Evolutionary conservation across 2,797 vertebrate species (phyloP).

Genomic region (Ptychadena robeensis): DNA sequence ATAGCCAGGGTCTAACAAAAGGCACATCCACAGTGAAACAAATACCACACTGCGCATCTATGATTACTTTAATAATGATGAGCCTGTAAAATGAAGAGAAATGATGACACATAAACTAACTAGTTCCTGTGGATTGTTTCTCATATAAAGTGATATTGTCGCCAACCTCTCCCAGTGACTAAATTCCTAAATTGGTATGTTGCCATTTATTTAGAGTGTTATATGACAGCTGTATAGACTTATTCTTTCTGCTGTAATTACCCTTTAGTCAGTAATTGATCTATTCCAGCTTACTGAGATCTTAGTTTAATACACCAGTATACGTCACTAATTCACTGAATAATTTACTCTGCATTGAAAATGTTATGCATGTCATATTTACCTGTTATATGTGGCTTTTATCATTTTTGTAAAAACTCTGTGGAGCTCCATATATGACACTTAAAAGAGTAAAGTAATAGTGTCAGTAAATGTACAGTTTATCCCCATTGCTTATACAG

Average conservation of each 20-base stretch:
- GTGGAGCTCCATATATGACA: no score
- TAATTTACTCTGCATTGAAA: constrained; percentile 14
- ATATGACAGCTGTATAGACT: constrained; percentile 53
- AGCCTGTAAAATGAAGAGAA: constrained; percentile 30
- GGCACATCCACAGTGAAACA: neutral
- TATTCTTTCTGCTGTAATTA: constrained; percentile 48
- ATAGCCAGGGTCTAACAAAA: neutral
- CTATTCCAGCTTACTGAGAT: constrained; percentile 43
- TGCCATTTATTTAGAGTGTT: constrained; percentile 43
- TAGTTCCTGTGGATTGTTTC: constrained; percentile 27
- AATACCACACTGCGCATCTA: neutral
- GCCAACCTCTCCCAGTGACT: constrained; percentile 55
- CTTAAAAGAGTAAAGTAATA: constrained; percentile 32
- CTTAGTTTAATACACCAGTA: constrained; percentile 37
- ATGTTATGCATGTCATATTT: constrained; percentile 20
- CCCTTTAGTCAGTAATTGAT: constrained; percentile 41
- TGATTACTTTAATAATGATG: constrained; percentile 20
- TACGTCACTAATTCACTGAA: constrained; percentile 36
- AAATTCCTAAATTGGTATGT: constrained; percentile 52
- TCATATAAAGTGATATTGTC: constrained; percentile 46
- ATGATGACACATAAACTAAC: constrained; percentile 51
- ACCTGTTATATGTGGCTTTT: constrained; percentile 21
- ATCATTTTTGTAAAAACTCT: constrained; percentile 39
- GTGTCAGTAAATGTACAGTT: constrained; percentile 6
- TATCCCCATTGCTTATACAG: constrained; percentile 28